Evolutionary conservation across 2,888 invertebrate genomes (phyloP).

Genomic region (Apeira syringaria): DNA sequence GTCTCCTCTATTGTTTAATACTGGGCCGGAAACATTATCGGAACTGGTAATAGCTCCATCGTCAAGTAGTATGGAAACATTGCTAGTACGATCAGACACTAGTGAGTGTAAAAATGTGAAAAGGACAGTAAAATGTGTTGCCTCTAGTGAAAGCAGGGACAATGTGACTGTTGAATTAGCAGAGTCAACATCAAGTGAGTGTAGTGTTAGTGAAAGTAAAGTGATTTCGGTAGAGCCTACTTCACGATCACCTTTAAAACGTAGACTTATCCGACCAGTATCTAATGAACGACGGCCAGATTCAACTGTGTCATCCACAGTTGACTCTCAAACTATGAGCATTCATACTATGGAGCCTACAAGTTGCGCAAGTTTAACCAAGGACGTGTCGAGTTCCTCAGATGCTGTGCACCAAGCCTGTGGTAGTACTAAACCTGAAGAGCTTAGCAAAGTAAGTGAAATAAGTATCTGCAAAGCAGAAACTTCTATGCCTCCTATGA

Average conservation of each 20-base stretch:
- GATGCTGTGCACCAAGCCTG: constrained; percentile 66
- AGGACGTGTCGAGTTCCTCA: constrained; percentile 79
- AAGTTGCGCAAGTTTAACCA: constrained; percentile 57
- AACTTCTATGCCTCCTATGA: constrained; percentile 68
- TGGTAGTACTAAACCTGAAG: constrained; percentile 68
- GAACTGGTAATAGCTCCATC: constrained; percentile 24
- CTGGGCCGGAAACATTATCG: neutral
- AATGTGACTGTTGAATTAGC: constrained; percentile 74
- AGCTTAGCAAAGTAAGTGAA: constrained; percentile 75
- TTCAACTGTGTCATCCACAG: constrained; percentile 76
- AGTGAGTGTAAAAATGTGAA: constrained; percentile 54
- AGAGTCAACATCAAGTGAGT: constrained; percentile 77
- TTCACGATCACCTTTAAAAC: constrained; percentile 61
- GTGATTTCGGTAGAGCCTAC: constrained; percentile 42
- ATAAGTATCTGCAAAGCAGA: constrained; percentile 79
- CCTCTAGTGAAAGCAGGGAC: constrained; percentile 73
- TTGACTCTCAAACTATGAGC: constrained; percentile 59
- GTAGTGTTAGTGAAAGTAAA: constrained; percentile 66
- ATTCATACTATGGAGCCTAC: constrained; percentile 47
- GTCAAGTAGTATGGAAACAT: constrained; percentile 63
- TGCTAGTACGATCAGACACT: constrained; percentile 48
- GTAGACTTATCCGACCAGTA: constrained; percentile 68
- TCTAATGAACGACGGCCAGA: constrained; percentile 69
- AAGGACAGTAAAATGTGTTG: constrained; percentile 72
- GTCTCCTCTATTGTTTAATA: neutral